Evolutionary conservation across 2,888 invertebrate genomes (phyloP).

Genomic region (Limnephilus rhombicus): DNA sequence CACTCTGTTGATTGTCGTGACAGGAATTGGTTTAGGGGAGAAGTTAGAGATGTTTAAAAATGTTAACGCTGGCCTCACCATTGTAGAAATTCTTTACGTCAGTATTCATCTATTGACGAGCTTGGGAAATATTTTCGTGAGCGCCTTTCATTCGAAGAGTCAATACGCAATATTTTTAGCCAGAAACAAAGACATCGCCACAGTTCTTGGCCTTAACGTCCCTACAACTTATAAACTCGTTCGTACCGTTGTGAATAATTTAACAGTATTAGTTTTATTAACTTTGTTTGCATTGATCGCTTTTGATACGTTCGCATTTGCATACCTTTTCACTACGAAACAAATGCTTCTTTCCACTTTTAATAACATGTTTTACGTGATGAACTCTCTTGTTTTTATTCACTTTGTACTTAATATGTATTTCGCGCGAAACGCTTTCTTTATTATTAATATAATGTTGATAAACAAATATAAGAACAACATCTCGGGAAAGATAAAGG

Average conservation of each 20-base stretch:
- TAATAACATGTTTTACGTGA: background rate
- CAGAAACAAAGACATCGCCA: background rate
- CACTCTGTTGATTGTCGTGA: background rate
- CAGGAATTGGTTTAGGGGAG: background rate
- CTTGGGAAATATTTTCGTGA: background rate
- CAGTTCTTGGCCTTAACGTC: background rate
- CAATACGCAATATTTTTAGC: background rate
- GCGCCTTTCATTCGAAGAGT: background rate
- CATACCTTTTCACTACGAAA: background rate
- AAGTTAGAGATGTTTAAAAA: background rate
- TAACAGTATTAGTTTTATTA: background rate
- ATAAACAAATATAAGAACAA: background rate
- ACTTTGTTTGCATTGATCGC: background rate
- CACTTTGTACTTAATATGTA: background rate
- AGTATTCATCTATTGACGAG: background rate
- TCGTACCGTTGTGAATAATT: background rate
- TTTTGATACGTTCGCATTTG: background rate
- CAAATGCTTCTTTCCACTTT: background rate
- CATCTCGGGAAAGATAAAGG: background rate
- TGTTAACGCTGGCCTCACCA: background rate
- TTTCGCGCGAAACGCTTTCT: background rate
- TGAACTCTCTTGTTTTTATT: constrained; percentile 4
- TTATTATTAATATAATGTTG: background rate
- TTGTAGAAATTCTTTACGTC: background rate
- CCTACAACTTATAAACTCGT: background rate